These are phyloP conservation scores for Pedetes capensis DNA, from an alignment of 2,113 vertebrate genomes.

Conservation along the genomic window DNA sequence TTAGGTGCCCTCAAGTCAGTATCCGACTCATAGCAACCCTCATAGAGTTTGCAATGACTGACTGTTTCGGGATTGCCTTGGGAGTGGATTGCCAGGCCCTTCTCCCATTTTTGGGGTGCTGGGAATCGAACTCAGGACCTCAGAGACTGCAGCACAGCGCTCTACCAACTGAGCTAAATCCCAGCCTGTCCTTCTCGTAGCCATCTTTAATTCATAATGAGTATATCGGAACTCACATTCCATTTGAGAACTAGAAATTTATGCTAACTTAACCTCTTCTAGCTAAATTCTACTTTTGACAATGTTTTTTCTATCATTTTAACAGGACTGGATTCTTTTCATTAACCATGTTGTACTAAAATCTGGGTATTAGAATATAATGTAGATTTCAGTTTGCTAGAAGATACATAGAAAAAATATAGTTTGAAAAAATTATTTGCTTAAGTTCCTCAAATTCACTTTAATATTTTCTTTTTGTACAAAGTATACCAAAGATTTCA, in stretches of 20 bases:
- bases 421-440: not conserved
- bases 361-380: not conserved
- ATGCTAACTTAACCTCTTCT: not conserved
- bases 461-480: not conserved
- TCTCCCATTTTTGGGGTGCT: no score
- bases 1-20: no score
- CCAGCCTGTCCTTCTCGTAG: no score
- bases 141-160: no score
- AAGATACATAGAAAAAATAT: not conserved
- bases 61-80: no score
- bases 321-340: not conserved
- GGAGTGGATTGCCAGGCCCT: no score
- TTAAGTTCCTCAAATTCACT: conserved; percentile 1
- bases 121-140: no score
- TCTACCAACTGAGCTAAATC: no score
- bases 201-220: not conserved
- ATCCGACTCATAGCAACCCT: no score
- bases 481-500: not conserved
- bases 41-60: no score
- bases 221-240: not conserved
- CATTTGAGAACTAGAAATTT: not conserved
- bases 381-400: not conserved
- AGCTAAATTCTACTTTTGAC: not conserved
- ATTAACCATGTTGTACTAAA: not conserved
- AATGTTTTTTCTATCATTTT: not conserved